Evolutionary conservation across 2,113 vertebrate species (phyloP), one percentile per base, ranked within the genome.

Genomic region (Podilymbus podiceps): DNA sequence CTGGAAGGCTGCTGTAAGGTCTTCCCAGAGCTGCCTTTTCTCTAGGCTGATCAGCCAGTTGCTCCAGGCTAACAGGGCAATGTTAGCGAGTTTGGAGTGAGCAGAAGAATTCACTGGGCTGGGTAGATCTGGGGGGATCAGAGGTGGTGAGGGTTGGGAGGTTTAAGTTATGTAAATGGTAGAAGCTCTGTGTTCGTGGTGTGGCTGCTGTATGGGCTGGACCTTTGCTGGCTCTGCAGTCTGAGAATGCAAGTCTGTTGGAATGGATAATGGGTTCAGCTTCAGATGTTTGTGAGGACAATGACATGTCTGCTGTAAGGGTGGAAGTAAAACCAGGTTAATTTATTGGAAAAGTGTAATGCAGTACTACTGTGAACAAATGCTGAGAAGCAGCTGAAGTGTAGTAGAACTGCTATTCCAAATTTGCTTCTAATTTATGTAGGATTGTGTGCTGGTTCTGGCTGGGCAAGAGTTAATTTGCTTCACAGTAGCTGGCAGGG

Each of bases 161-260:
- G 23, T 40, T 75, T 23, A 17, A 24, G 35, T 40, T 25, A 13
- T 5, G 31, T 16, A 9, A 63, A 4, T 2, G 5, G 14, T 2
- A 3, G 69, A 3, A 42, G 38, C 20, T 40, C 27, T 21, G 15
- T 33, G 7, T 23, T 69, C 9, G 5, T 56, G 59, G 71, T 31
- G 76, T 58, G 52, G 22, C 52, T 60, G 46, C 74, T 66, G 17
- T 4, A 11, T 47, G 60, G 53, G 53, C 58, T 63, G 58, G 56
- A 3, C 42, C 27, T 82, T 38, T 28, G 46, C 66, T 58, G 82
- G 20, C 74, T 68, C 12, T 52, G 46, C 49, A 0, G 1, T 5
- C 52, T 21, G 23, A 62, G 63, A 56, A 8, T 22, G 33, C 33
- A 18, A 2, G 16, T 15, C 71, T 44, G 0, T 3, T 0, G 2